Conservation (phyloP, 2,888 invertebrate species). For the Neoaliturus tenellus region DNA sequence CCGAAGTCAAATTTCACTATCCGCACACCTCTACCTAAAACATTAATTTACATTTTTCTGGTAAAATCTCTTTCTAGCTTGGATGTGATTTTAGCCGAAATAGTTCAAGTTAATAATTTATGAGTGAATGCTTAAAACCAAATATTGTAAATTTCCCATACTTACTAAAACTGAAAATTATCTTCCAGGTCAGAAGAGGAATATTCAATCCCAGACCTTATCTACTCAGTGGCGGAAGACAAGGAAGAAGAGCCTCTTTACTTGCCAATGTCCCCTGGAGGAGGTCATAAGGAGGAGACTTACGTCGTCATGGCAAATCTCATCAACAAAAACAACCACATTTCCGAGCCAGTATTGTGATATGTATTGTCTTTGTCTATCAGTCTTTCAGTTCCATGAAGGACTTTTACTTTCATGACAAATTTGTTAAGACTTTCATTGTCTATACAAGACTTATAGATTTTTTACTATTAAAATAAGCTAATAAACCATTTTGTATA, state of each 20-base stretch:
- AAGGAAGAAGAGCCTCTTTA: constrained; percentile 61
- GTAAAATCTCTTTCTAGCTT: no score
- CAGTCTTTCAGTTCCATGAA: background rate
- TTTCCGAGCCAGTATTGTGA: constrained; percentile 62
- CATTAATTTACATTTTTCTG: no score
- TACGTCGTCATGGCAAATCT: constrained; percentile 66
- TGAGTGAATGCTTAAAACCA: no score
- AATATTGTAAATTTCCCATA: no score
- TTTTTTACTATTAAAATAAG: background rate
- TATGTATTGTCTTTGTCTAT: background rate
- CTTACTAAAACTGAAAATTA: no score
- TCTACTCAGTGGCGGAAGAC: constrained; percentile 6
- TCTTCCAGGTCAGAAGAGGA: constrained; percentile 37
- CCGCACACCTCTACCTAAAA: no score
- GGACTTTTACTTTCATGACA: background rate
- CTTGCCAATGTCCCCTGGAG: constrained; percentile 62
- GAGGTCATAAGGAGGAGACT: constrained; percentile 61
- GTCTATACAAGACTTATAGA: background rate
- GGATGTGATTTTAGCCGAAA: no score
- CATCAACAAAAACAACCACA: constrained; percentile 55
- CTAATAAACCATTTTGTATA: background rate
- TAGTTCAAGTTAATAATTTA: no score
- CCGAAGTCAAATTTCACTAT: no score
- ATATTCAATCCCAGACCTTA: constrained; percentile 11
- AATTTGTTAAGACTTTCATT: constrained; percentile 4